Conservation (phyloP, 2,113 vertebrate genomes). For the Okapia johnstoni region DNA sequence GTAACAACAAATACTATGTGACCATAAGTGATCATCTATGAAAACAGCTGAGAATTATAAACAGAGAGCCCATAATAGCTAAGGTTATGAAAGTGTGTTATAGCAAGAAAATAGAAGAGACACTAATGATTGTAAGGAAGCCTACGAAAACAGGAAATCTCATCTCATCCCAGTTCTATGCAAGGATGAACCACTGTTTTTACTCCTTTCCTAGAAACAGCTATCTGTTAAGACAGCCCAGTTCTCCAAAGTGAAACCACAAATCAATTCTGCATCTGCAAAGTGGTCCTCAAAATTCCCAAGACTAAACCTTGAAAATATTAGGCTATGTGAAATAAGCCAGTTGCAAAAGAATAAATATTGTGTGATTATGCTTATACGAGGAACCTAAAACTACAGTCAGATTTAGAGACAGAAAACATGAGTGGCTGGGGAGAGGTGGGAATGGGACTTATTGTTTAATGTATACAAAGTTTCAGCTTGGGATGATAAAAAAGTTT, state of each 20-base stretch:
- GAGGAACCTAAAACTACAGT: not conserved
- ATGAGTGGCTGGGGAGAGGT: not conserved
- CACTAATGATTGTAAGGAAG: not conserved
- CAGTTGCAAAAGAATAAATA: not conserved
- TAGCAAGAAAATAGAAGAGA: not conserved
- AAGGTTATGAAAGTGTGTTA: not conserved
- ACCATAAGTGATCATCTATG: not conserved
- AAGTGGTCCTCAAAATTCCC: constrained; percentile 21
- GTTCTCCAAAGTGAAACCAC: constrained; percentile 24
- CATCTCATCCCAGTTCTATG: not conserved
- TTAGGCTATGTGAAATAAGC: not conserved
- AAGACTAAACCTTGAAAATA: constrained; percentile 4
- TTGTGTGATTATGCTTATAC: not conserved
- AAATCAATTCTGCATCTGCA: constrained; percentile 21
- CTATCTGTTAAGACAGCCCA: not conserved
- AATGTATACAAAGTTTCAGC: not conserved
- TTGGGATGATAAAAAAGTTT: not conserved
- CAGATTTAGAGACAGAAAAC: not conserved
- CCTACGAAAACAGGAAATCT: not conserved
- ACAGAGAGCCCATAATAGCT: not conserved
- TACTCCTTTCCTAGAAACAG: constrained; percentile 16
- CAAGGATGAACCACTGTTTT: not conserved
- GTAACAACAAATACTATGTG: not conserved
- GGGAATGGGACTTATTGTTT: not conserved
- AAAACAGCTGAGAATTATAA: not conserved